Evolutionary conservation across 2,113 vertebrate genomes (phyloP), one percentile per base, ranked within the genome.

Genomic region (Grus americana): DNA sequence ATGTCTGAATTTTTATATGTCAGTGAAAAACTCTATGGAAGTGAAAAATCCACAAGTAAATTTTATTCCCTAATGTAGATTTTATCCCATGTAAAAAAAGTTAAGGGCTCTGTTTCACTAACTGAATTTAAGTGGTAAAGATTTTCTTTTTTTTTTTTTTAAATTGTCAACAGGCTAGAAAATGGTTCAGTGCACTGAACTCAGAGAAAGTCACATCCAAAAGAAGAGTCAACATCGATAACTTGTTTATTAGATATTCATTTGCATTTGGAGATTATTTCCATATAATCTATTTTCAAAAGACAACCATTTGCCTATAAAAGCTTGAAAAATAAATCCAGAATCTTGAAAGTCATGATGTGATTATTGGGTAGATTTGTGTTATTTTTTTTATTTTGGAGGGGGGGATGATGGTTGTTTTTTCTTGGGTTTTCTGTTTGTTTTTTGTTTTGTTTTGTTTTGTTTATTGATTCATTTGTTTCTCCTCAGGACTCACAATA

Each of bases 341-440:
- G 38, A 72, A 40, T 46, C 4, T 40, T 66, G 17, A 49, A 12
- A 5, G 0, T 55, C 55, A 34, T 34, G 6, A 79, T 29, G 42
- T 15, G 4, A 9, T 26, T 40, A 50, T 50, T 61, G 3, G 12
- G 9, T 34, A 16, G 40, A 42, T 42, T 42, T 42, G 2, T 44
- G 79, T 66, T 46, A 3, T 57, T 55, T 24, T 24, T 21, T 49
- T 57, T 47, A 15, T 44, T 54, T 38, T 7, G 32, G 3, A 2
- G 2, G 15, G 4, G 4, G 4, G 4, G 5, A 6, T 23, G 10
- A 11, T 50, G 24, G 4, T 34, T 67, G 6, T 2, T 16, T 47
- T 71, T 46, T 29, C 46, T 32, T 40, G 13, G 3, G 3, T 2
- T 15, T 15, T 40, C 46, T 38, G 8, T 34, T 15, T 18, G 10